Base-by-base conservation (phyloP, 2,888 invertebrate species). In the Sicus ferrugineus region DNA sequence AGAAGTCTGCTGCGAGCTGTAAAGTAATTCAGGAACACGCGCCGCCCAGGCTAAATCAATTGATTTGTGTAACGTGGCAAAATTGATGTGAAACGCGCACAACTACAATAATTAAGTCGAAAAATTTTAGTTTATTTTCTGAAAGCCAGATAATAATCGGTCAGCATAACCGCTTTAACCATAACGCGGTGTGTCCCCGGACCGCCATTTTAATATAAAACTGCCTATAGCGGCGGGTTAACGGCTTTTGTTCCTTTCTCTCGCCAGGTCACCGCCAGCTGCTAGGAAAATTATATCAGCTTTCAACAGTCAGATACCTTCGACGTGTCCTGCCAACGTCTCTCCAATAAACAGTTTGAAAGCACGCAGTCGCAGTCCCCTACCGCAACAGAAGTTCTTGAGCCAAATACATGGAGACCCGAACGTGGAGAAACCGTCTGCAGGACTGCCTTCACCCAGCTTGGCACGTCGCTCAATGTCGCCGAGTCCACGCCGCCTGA, bases 321-420 rank as follows among this genome's bases (percentile, higher is more conserved):
- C 64, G 58, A 62, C 62, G 56, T 65, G 63, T 30, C 72, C 71
- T 62, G 46, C 72, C n/a, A 71, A 70, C 68, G 69, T 74, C 70
- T 69, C 73, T 61, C 58, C 70, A 73, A 38, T 46, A 59, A 74
- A 67, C 38, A 72, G 81, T 16, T 79, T 83, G 6, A 83, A 83
- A 73, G 86, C 85, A 77, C 86, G 87, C 73, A 88, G 87, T 72
- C 85, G 87, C 71, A 88, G 86, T 81, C 88, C 86, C 31, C 88
- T 86, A 71, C 87, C 85, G 56, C 88, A 85, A 79, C 87, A 81
- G 75, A 89, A 85, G 80, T 87, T 80, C 80, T 82, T 78, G 46
- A 84, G 77, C 76, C 80, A 81, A 66, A 67, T 73, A 2, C 86
- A 79, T 74, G 56, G 62, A 28, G 11, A 34, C 4, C 21, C 54